Conservation (phyloP, 53 echinoderm and acorn worm species). For the Paracentrotus lividus region DNA sequence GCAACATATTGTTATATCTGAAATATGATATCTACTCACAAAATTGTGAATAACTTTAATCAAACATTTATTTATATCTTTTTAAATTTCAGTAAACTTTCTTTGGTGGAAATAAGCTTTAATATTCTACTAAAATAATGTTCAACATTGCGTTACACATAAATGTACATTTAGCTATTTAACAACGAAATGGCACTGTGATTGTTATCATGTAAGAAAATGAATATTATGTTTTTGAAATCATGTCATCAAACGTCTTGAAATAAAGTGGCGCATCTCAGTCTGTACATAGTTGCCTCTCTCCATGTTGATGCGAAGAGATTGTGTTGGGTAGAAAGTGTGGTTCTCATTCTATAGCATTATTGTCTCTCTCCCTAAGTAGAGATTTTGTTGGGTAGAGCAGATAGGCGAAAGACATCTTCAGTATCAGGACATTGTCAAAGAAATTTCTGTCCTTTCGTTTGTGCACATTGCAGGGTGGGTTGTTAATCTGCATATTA, state of each 20-base stretch:
- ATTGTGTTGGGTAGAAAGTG: neutral
- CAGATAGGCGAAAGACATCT: neutral
- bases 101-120: neutral
- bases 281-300: neutral
- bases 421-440: neutral
- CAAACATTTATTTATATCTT: neutral
- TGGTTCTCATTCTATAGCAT: neutral
- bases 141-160: neutral
- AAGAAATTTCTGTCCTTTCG: neutral
- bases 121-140: neutral
- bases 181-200: neutral
- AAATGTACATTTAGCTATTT: neutral
- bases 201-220: neutral
- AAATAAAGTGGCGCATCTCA: slow-evolving; percentile 10
- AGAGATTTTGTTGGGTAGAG: neutral
- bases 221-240: neutral
- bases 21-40: slow-evolving; percentile 17
- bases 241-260: neutral
- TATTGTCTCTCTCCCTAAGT: neutral
- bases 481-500: neutral
- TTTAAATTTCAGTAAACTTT: neutral
- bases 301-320: too few species aligned
- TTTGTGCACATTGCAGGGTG: neutral
- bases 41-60: neutral
- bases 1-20: slow-evolving; percentile 16